Evolutionary conservation across 2,888 invertebrate species (phyloP).

Genomic region (Brachynemurus nebulosus): DNA sequence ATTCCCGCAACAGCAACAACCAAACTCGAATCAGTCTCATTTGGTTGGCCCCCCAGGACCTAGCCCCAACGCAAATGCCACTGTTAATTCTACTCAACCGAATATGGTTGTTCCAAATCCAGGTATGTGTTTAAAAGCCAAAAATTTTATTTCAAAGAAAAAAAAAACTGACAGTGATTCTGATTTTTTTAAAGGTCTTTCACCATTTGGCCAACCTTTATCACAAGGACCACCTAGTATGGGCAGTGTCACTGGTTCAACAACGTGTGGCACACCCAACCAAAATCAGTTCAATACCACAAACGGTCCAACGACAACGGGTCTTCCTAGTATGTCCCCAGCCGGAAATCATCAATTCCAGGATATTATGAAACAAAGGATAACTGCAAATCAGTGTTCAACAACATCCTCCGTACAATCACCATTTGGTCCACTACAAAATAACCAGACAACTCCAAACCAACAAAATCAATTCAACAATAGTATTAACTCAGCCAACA

Average conservation of each 20-base stretch:
- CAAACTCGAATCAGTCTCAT: slow-evolving; percentile 36
- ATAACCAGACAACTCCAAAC: slow-evolving; percentile 28
- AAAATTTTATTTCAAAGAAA: neutral
- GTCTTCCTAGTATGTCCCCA: slow-evolving; percentile 33
- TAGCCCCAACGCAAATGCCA: slow-evolving; percentile 53
- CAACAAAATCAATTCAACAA: slow-evolving; percentile 29
- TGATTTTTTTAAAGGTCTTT: slow-evolving; percentile 39
- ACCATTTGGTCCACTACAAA: slow-evolving; percentile 25
- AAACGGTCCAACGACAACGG: slow-evolving; percentile 39
- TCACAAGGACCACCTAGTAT: slow-evolving; percentile 31
- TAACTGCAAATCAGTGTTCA: slow-evolving; percentile 29
- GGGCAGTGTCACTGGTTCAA: slow-evolving; percentile 16
- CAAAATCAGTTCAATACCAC: slow-evolving; percentile 40
- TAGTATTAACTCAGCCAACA: slow-evolving; percentile 21
- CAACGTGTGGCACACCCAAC: slow-evolving; percentile 22
- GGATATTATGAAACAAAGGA: slow-evolving; percentile 44
- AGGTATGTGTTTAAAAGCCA: neutral
- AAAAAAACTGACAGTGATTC: too few relatives aligned
- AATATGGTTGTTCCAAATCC: slow-evolving; percentile 44
- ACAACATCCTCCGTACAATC: slow-evolving; percentile 28
- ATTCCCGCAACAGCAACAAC: slow-evolving; percentile 34
- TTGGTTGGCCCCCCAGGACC: slow-evolving; percentile 65
- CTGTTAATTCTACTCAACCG: slow-evolving; percentile 35
- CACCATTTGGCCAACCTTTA: slow-evolving; percentile 55
- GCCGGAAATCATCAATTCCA: slow-evolving; percentile 40